phyloP scores from a whole-genome alignment of 2,888 invertebrate genomes.

The Lumbricus terrestris region DNA sequence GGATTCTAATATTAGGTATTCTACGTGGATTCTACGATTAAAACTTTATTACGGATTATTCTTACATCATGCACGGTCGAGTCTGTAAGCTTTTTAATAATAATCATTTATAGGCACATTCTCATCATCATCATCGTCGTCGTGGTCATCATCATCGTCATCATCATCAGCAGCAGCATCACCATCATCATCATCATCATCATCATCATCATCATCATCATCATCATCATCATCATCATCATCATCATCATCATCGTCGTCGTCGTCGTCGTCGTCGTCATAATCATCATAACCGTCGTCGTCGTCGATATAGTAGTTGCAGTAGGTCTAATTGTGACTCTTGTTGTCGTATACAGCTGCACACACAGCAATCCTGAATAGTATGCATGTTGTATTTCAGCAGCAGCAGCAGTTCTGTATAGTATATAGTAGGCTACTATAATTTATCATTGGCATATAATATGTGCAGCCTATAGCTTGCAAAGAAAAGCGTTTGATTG shows the following conservation, averaged over 20 bases:
- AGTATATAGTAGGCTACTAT: no score
- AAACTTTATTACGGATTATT: background rate
- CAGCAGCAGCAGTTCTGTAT: background rate
- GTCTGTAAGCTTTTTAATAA: background rate
- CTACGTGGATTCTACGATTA: background rate
- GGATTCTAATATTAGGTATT: background rate
- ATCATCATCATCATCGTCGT: background rate
- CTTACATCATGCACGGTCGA: background rate
- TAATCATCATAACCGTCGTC: no score
- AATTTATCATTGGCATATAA: background rate
- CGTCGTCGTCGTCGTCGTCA: no score
- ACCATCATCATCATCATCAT: no score
- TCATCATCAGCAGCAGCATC: background rate
- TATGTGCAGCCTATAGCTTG: background rate
- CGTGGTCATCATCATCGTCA: no score
- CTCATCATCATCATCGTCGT: background rate
- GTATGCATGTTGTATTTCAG: no score
- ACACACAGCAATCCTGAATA: no score
- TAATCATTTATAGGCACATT: background rate
- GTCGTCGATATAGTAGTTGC: background rate
- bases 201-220: background rate
- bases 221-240: no score
- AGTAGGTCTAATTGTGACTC: background rate
- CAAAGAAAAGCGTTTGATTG: background rate
- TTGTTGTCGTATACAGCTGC: background rate